Base-by-base conservation (phyloP, 2,888 invertebrate species). In the Zootermopsis nevadensis region DNA sequence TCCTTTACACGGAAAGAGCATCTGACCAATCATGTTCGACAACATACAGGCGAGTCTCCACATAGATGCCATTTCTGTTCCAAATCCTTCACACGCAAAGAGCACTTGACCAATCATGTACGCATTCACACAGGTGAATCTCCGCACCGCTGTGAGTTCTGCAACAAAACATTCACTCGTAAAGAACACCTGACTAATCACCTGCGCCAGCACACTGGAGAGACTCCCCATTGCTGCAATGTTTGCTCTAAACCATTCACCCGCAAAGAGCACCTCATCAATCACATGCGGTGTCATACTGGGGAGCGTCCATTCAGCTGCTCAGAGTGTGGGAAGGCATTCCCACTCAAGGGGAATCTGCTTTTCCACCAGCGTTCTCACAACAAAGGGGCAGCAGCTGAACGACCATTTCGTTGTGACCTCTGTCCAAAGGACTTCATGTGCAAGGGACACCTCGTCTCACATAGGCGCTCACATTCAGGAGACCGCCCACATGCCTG, bases 371-470 rank as follows among this genome's bases (percentile, higher is more conserved):
- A 95, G 94, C 92, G 94, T 89, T 94, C 89, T 88, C 93, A 89
- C 94, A 96, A 82, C 80, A 84, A 83, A 66, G 85, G 85, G 12
- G 84, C 91, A 93, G 48, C 93, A 86, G 94, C 95, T 77, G 96
- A 96, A 88, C 92, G 95, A 77, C 97, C 96, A 12, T 96, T 94
- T 89, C 94, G 95, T 82, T 97, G 96, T 88, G 94, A 93, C 85
- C 96, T 96, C 87, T 97, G 96, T 88, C 96, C 96, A 87, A 96
- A 96, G 89, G 95, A 95, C 80, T 96, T 96, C 90, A 96, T 96
- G 0, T 90, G 96, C 79, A 96, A 96, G 90, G 96, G 95, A 83
- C 96, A 96, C 88, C 90, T 96, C 77, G 91, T 97, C 86, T 96
- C 96, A 91, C 96, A 97, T 89, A 95, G 96, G 90, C 93, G 96